Evolutionary conservation across 2,113 vertebrate genomes (phyloP).

Genomic region (Triplophysa dalaica): DNA sequence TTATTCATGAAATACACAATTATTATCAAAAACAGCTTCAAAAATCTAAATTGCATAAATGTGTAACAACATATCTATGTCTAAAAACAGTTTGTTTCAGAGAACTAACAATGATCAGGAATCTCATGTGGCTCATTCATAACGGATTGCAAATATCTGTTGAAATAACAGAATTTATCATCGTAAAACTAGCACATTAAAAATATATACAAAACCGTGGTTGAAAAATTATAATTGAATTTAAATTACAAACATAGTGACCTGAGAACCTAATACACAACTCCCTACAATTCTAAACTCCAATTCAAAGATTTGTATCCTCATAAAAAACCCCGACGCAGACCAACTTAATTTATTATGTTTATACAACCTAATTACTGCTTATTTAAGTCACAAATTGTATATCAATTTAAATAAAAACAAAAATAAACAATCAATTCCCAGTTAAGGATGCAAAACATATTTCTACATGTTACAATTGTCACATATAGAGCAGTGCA

Average conservation of each 20-base stretch:
- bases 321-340: neutral
- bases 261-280: neutral
- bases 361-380: neutral
- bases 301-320: neutral
- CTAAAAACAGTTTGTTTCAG: constrained; percentile 1
- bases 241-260: neutral
- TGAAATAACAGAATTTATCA: constrained; percentile 10
- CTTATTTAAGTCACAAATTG: constrained; percentile 3
- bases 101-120: neutral
- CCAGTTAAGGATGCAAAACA: constrained; percentile 2
- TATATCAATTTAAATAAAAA: constrained; percentile 20
- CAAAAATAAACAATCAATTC: constrained; percentile 32
- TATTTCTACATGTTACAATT: constrained; percentile 8
- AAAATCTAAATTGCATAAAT: neutral
- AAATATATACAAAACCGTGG: constrained; percentile 10
- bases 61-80: neutral
- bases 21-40: constrained; percentile 15
- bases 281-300: neutral
- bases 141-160: neutral
- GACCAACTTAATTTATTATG: neutral
- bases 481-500: constrained; percentile 47
- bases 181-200: neutral
- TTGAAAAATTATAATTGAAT: neutral
- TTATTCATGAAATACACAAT: constrained; percentile 41
- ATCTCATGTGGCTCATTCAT: neutral